Evolutionary conservation across 2,888 invertebrate species (phyloP).

Genomic region (Onthophagus sagittarius): DNA sequence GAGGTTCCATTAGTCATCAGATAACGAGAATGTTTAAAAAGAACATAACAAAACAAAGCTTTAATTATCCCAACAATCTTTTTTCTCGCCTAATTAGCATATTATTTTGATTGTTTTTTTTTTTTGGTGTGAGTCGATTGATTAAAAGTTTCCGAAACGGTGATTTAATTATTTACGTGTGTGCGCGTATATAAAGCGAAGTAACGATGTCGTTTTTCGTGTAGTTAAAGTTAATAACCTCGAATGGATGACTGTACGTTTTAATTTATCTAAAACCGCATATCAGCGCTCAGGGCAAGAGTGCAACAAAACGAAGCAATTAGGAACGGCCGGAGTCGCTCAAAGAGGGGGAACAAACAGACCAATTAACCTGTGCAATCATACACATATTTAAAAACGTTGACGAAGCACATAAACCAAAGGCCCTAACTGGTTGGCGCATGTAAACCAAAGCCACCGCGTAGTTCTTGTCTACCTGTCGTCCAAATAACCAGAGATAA

Average conservation of each 20-base stretch:
- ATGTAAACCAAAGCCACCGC: conserved; percentile 25
- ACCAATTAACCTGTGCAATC: conserved; percentile 14
- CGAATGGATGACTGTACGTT: not conserved
- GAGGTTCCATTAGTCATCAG: not conserved
- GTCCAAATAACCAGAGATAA: conserved; percentile 14
- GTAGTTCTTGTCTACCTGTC: not conserved
- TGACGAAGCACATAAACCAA: conserved; percentile 20
- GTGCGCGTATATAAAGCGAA: not conserved
- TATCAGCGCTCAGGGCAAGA: not conserved
- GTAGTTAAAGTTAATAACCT: not conserved
- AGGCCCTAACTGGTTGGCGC: conserved; percentile 26
- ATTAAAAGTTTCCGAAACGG: no score
- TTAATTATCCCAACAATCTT: no score
- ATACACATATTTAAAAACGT: conserved; percentile 28
- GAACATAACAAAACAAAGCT: not conserved
- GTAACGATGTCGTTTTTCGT: not conserved
- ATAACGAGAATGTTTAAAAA: not conserved
- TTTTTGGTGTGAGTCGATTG: no score
- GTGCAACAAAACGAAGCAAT: not conserved
- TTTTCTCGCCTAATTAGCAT: no score
- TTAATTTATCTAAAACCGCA: not conserved
- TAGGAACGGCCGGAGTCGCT: not conserved
- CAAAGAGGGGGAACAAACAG: not conserved
- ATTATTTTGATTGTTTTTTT: no score
- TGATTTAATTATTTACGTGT: no score